Percentiles rank a stretch among this genome's conserved stretches.
These are phyloP conservation scores for Megaceryle torquata DNA, from an alignment of 2,113 vertebrate species.

Conservation along the genomic window DNA sequence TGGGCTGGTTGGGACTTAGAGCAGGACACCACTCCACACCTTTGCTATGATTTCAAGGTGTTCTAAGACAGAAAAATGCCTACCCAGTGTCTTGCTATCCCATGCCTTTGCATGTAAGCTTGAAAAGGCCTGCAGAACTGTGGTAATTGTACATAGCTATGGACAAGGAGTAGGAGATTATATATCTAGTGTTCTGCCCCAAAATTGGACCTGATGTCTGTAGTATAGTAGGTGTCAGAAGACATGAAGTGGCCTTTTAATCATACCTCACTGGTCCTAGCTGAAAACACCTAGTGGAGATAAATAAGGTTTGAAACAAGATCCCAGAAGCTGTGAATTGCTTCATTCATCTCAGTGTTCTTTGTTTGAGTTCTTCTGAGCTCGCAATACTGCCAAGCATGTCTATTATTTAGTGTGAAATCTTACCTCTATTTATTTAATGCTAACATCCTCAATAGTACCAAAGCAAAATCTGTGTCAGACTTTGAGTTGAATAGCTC, in stretches of 20 bases:
- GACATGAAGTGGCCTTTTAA: not conserved
- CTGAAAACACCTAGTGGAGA: not conserved
- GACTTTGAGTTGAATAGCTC: not conserved
- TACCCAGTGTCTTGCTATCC: not conserved
- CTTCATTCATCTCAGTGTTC: not conserved
- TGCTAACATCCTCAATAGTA: not conserved
- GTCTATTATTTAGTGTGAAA: not conserved
- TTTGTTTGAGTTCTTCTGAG: not conserved
- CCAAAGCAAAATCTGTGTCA: not conserved
- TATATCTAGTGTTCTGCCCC: not conserved
- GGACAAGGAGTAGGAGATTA: not conserved
- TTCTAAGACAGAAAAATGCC: not conserved
- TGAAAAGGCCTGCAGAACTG: not conserved
- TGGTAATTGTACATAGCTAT: not conserved
- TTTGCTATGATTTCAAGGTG: not conserved
- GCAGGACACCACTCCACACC: not conserved
- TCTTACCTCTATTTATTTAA: not conserved
- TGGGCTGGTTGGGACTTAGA: not conserved
- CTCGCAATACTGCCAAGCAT: not conserved
- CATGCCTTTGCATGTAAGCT: not conserved
- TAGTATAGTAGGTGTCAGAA: not conserved
- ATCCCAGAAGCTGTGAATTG: not conserved
- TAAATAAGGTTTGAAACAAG: slow-evolving; percentile 3
- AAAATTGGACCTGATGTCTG: not conserved
- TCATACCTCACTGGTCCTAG: not conserved